These are phyloP conservation scores for Rhinolophus sinicus DNA, from an alignment of 2,113 vertebrate genomes.

Conservation along the genomic window DNA sequence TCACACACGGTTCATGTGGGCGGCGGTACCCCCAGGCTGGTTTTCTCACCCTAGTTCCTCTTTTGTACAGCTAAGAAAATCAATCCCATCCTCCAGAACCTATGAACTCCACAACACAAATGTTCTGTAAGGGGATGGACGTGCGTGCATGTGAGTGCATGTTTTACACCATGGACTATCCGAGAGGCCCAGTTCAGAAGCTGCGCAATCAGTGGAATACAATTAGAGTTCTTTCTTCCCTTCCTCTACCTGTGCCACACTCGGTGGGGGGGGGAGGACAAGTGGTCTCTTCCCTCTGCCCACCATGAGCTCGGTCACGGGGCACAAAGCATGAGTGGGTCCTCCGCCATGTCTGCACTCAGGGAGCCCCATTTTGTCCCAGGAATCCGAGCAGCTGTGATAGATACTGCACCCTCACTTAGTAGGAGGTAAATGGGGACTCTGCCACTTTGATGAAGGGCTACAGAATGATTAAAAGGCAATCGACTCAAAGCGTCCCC, in stretches of 20 bases:
- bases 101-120: background rate
- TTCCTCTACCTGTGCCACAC: background rate
- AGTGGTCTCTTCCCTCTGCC: background rate
- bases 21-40: background rate
- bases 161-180: background rate
- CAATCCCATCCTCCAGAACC: background rate
- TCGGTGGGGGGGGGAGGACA: background rate
- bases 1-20: background rate
- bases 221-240: background rate
- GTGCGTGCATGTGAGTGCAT: rapidly evolving
- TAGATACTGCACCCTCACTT: rapidly evolving
- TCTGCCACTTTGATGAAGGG: background rate
- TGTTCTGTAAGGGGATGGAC: background rate
- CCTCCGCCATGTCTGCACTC: background rate
- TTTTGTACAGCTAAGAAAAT: background rate
- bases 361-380: background rate
- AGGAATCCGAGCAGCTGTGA: background rate
- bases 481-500: background rate
- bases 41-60: background rate
- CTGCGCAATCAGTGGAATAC: background rate
- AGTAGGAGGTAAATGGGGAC: rapidly evolving
- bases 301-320: background rate
- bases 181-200: background rate
- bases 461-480: background rate
- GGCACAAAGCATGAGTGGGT: background rate